A percentile compares a stretch with the other conserved stretches of the same genome.
Evolutionary conservation across 2,113 vertebrate genomes (phyloP).

Genomic region (Orthonyx spaldingii): DNA sequence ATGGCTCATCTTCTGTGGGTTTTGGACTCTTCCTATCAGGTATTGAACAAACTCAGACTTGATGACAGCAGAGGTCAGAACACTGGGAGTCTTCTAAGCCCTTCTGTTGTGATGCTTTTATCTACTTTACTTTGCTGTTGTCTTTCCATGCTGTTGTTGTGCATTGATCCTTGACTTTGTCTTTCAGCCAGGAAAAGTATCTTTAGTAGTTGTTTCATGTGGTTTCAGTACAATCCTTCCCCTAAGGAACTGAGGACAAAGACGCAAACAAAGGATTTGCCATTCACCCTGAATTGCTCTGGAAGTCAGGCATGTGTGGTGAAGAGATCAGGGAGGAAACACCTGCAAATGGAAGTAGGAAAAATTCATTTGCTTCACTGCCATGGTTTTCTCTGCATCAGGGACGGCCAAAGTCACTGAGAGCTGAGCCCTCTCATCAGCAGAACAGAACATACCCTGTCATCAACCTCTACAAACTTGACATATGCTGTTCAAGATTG

Average conservation of each 20-base stretch:
- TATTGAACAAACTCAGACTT: neutral
- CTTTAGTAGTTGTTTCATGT: neutral
- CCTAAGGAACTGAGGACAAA: neutral
- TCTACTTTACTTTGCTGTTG: neutral
- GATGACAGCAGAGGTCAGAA: neutral
- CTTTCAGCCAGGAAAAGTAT: neutral
- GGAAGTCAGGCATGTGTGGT: neutral
- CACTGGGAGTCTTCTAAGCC: neutral
- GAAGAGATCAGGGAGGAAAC: neutral
- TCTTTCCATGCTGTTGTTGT: neutral
- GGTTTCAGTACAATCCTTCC: neutral
- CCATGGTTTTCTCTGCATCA: neutral
- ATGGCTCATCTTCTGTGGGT: neutral
- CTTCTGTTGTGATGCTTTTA: neutral
- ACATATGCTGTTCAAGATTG: neutral
- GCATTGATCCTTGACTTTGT: neutral
- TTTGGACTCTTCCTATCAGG: neutral
- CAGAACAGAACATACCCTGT: neutral
- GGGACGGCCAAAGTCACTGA: neutral
- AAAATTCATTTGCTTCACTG: neutral
- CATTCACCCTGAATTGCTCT: neutral
- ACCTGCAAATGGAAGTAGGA: neutral
- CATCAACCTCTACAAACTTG: slow-evolving; percentile 1
- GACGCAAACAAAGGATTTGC: neutral
- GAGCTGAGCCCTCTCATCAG: neutral